Evolutionary conservation across 1,140 invertebrate genomes (phyloP), one percentile per base, ranked within the genome.

Genomic region (Caenorhabditis remanei): DNA sequence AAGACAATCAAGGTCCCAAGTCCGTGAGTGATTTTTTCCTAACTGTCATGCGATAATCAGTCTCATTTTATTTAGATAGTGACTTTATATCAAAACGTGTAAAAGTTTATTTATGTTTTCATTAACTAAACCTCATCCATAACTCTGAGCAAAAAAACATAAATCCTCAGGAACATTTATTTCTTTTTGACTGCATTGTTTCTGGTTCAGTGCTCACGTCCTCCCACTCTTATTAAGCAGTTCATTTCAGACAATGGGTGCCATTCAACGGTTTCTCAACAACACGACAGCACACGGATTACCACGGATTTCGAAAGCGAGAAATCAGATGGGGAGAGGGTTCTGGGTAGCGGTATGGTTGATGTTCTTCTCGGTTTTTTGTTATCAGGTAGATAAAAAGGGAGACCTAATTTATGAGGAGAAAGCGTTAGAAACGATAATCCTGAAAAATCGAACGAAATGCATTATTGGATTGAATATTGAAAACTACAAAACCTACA

Each of bases 271-370:
- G 48, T 85, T 85, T 19, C 41, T 71, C 8, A 75, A 48, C 41
- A 85, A 85, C 21, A 85, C 85, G 4, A 85, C 85, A 1, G 63
- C 85, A 21, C 85, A 85, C 43, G 85, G 85, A 55, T 63, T 85
- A 46, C 85, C 85, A 21, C 21, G 85, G 43, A 75, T 85, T n/a
- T 67, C 85, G 4, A 85, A 75, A 56, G 63, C 85, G n/a, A 50
- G 85, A 48, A 85, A 75, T 58, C 58, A 75, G n/a, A 71, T 32
- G 46, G 85, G 63, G 41, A 85, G 67, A n/a, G 63, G 19, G 16
- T 85, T 85, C 24, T 85, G 85, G 85, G 46, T 85, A 4, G 16
- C 56, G 11, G 85, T 85, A 6, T 85, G 43, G 46, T n/a, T 71
- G 9, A 4, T 24, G 21, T 65, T 67, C 48, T 46, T 55, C 13